phyloP scores from a whole-genome alignment of 2,797 vertebrate species.

The Arremon aurantiirostris region DNA sequence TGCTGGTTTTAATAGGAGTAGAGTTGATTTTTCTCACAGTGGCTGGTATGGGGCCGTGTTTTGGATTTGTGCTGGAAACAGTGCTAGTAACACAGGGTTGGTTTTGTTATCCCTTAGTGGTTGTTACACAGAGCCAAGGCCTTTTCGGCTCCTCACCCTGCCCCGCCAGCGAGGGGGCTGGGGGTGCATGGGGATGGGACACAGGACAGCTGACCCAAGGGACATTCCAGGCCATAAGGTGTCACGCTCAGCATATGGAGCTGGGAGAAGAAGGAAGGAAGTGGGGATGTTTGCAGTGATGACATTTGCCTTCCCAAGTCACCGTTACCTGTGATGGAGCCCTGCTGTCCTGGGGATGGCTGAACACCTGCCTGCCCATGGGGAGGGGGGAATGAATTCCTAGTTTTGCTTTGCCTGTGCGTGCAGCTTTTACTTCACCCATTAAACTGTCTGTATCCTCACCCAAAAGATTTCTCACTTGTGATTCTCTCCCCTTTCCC shows the following conservation, averaged over 20 bases:
- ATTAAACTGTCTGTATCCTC: not conserved
- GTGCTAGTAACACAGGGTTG: not conserved
- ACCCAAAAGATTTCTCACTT: not conserved
- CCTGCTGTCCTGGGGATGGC: not conserved
- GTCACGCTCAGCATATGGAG: not conserved
- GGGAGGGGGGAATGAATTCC: not conserved
- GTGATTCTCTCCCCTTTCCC: not conserved
- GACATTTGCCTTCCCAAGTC: not conserved
- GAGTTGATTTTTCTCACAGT: not conserved
- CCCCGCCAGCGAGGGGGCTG: rapidly evolving
- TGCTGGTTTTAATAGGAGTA: not conserved
- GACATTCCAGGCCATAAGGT: not conserved
- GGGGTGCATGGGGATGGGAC: not conserved
- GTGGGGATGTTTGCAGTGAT: not conserved
- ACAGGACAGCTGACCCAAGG: not conserved
- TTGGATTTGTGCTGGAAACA: not conserved
- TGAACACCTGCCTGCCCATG: not conserved
- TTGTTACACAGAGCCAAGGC: not conserved
- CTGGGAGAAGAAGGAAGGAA: not conserved
- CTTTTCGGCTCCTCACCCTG: not conserved
- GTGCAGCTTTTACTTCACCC: not conserved
- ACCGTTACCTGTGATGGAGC: rapidly evolving
- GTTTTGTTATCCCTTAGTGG: not conserved
- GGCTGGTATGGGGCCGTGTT: not conserved
- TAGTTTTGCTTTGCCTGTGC: not conserved